phyloP scores from a whole-genome alignment of 2,113 vertebrate genomes.

The Platycercus adscitus region DNA sequence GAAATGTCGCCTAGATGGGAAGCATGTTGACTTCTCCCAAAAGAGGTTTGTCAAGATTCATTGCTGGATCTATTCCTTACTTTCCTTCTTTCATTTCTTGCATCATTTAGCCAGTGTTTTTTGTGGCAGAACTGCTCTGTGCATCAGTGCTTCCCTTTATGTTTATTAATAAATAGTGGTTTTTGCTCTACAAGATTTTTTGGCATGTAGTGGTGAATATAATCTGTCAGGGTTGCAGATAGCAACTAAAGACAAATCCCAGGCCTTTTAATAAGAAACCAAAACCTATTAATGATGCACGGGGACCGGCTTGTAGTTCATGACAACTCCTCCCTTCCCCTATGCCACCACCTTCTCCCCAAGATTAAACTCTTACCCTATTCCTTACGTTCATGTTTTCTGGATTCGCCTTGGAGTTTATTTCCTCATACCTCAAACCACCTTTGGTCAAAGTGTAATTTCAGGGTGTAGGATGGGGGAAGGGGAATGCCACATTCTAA shows the following conservation, averaged over 20 bases:
- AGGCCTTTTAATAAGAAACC: not conserved
- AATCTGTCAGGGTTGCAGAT: not conserved
- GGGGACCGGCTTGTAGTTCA: not conserved
- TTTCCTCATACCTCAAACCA: not conserved
- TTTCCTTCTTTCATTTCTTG: constrained; percentile 42
- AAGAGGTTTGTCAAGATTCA: not conserved
- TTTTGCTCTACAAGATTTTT: not conserved
- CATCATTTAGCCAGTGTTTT: constrained; percentile 18
- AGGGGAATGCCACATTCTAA: not conserved
- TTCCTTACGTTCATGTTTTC: not conserved
- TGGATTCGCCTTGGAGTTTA: not conserved
- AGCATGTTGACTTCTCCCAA: not conserved
- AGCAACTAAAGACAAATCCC: not conserved
- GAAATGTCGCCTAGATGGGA: accelerated
- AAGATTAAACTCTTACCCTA: not conserved
- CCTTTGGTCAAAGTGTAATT: not conserved
- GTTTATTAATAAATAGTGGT: constrained; percentile 17
- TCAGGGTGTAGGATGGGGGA: not conserved
- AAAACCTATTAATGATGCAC: not conserved
- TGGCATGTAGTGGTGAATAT: not conserved
- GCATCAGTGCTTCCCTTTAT: constrained; percentile 1
- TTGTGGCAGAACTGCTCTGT: constrained; percentile 3
- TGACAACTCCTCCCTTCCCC: not conserved
- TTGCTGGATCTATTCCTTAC: not conserved
- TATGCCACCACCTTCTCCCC: not conserved